Conservation (phyloP, 2,113 vertebrate genomes). For the Dolichotis patagonum region DNA sequence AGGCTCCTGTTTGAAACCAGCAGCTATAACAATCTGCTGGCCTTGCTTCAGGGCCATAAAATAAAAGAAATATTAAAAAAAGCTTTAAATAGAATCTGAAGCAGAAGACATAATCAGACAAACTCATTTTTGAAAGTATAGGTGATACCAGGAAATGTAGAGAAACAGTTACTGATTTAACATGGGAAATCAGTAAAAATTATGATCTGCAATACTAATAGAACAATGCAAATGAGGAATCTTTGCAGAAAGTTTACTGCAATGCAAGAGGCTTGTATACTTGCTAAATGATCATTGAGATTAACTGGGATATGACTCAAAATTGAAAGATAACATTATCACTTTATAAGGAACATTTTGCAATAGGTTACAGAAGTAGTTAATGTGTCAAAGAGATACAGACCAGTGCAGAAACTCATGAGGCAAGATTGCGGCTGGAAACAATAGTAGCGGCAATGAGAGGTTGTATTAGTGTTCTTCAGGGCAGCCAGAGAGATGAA, state of each 20-base stretch:
- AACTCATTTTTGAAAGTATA: neutral
- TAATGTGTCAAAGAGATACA: neutral
- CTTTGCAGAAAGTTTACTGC: neutral
- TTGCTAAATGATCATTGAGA: neutral
- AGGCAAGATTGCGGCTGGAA: neutral
- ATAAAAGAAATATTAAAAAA: too few relatives aligned
- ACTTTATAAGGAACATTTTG: neutral
- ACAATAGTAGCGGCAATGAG: neutral
- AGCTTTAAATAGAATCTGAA: neutral
- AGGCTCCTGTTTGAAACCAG: too few relatives aligned
- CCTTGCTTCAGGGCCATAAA: too few relatives aligned
- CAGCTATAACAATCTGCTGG: too few relatives aligned
- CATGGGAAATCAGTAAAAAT: neutral
- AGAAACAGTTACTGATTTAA: slow-evolving; percentile 11
- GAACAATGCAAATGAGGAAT: neutral
- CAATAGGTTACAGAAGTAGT: neutral
- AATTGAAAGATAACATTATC: neutral
- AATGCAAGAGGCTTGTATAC: neutral
- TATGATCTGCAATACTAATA: neutral
- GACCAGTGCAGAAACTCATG: neutral
- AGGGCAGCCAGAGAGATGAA: neutral
- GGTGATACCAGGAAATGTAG: neutral
- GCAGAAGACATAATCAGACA: neutral
- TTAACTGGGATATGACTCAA: neutral
- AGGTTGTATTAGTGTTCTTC: neutral